Evolutionary conservation across 2,797 vertebrate species (phyloP), one percentile per base, ranked within the genome.

Genomic region (Parambassis ranga): DNA sequence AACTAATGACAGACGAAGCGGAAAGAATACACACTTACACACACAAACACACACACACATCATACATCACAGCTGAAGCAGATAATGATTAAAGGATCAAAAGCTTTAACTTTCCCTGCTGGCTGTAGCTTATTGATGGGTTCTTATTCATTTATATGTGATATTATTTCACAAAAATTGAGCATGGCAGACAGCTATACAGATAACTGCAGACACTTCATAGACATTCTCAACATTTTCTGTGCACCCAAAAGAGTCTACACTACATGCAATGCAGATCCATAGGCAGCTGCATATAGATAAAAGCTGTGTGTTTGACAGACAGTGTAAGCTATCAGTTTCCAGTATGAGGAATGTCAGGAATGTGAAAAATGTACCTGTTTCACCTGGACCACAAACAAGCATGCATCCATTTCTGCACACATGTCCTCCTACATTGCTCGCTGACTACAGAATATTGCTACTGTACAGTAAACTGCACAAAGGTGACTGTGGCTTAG

Each of bases 351-450:
- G 65, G 86, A 93, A 94, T 87, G 87, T 1, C 47, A 92, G 84
- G 85, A 89, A 93, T 92, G 85, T 89, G 73, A 92, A 93, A 84
- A 71, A 92, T 58, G 65, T 83, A 79, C 79, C 82, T 79, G 86
- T 49, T 69, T 83, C 74, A 89, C 56, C 74, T 59, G 72, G 85
- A 68, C 26, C 16, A 39, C 32, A 19, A 41, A 22, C 23, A 56
- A 39, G 35, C 32, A 26, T 5, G 2, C 15, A 59, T 2, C 7
- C 24, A 39, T 56, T 35, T 31, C 48, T 7, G 46, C 16, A 50
- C 28, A 26, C 23, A 51, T 19, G 33, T 41, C 24, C 14, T 32
- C 3, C 7, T 5, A 49, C 33, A 42, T 10, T 32, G 13, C 20
- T 38, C n/a, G n/a, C n/a, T 44, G 30, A 46, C 4, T 46, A 30